Conservation (phyloP, 1,140 invertebrate species). For the Lepidotrigona ventralis region DNA sequence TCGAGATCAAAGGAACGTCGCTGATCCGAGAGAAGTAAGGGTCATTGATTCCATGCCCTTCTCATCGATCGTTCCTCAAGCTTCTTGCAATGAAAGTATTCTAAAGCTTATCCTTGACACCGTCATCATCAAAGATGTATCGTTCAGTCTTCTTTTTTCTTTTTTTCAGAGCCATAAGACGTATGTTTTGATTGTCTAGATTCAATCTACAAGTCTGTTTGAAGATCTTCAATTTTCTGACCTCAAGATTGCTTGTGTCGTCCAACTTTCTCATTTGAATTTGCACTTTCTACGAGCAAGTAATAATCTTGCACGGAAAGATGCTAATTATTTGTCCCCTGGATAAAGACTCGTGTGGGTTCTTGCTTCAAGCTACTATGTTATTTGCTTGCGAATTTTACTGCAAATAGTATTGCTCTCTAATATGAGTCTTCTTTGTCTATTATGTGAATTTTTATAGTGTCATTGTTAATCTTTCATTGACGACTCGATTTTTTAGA, state of each 20-base stretch:
- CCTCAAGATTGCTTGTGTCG: neutral
- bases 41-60: slow-evolving; percentile 10
- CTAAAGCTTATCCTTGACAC: neutral
- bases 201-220: neutral
- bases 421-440: neutral
- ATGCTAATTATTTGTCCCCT: neutral
- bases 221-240: neutral
- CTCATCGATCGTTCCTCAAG: neutral
- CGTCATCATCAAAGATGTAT: neutral
- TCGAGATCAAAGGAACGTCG: slow-evolving; percentile 69
- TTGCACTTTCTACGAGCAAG: neutral
- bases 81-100: neutral
- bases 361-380: neutral
- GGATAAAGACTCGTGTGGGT: neutral
- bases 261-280: neutral
- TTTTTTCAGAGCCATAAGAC: neutral
- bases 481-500: neutral
- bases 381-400: neutral
- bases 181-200: neutral
- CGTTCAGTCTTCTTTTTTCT: neutral
- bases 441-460: neutral
- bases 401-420: neutral
- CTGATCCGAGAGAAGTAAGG: slow-evolving; percentile 71
- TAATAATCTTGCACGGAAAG: neutral
- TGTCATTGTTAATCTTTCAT: neutral